Percentiles rank a stretch among this genome's conserved stretches.
phyloP scores from a whole-genome alignment of 2,888 invertebrate species.

The Cataglyphis altisquamis region DNA sequence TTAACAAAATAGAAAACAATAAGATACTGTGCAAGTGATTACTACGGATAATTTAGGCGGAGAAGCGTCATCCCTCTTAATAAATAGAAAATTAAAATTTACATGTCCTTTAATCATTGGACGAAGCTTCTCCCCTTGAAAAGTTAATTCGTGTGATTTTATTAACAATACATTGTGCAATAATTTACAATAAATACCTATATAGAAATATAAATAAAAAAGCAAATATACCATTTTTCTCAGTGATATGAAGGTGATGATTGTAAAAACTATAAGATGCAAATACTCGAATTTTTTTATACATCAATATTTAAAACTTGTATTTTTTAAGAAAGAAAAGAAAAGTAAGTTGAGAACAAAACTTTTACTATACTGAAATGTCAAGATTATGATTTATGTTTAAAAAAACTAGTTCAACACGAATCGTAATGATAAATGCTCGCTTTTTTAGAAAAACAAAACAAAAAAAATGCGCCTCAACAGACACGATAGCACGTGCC shows the following conservation, averaged over 20 bases:
- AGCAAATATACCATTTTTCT: slow-evolving; percentile 22
- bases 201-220: slow-evolving; percentile 43
- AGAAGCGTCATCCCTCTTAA: slow-evolving; percentile 9
- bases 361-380: not conserved
- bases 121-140: slow-evolving; percentile 54
- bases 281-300: not conserved
- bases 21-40: slow-evolving; percentile 86
- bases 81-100: not conserved
- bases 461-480: too few relatives aligned
- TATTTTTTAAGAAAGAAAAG: not conserved
- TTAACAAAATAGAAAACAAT: slow-evolving; percentile 88
- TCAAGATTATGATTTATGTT: not conserved
- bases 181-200: slow-evolving; percentile 65
- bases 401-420: not conserved
- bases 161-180: slow-evolving; percentile 65
- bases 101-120: slow-evolving; percentile 15
- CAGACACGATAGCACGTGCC: too few relatives aligned
- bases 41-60: slow-evolving; percentile 64
- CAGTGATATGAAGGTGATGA: slow-evolving; percentile 7
- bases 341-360: not conserved
- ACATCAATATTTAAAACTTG: not conserved
- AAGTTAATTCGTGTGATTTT: slow-evolving; percentile 65
- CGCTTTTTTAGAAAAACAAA: not conserved
- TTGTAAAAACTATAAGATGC: slow-evolving; percentile 5
- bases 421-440: not conserved